A percentile compares a stretch with the other conserved stretches of the same genome.
phyloP scores from a whole-genome alignment of 2,797 vertebrate species.

The Champsocephalus gunnari region DNA sequence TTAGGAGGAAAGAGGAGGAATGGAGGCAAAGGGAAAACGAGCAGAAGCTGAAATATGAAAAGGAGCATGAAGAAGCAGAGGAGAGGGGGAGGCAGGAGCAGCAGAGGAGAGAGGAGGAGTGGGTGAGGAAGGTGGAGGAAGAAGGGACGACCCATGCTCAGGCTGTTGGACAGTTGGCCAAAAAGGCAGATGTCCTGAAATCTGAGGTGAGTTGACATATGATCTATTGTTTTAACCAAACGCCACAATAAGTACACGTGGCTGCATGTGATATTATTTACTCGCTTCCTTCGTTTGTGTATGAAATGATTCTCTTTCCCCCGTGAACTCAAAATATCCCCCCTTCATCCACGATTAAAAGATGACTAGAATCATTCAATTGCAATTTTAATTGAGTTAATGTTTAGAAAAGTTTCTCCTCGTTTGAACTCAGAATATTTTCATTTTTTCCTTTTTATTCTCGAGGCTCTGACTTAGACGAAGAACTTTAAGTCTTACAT shows the following conservation, averaged over 20 bases:
- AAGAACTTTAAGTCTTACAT: neutral
- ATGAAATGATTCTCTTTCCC: slow-evolving; percentile 3
- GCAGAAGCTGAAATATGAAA: slow-evolving; percentile 30
- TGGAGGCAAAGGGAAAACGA: slow-evolving; percentile 37
- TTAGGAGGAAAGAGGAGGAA: slow-evolving; percentile 36
- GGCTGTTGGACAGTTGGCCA: slow-evolving; percentile 30
- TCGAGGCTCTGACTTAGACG: neutral
- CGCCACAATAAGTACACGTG: slow-evolving; percentile 8
- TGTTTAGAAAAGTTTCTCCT: neutral
- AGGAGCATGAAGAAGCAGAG: slow-evolving; percentile 27
- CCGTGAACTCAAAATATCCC: slow-evolving; percentile 20
- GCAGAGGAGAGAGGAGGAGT: slow-evolving; percentile 35
- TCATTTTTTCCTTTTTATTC: slow-evolving; percentile 3
- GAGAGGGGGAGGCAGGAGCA: slow-evolving; percentile 35
- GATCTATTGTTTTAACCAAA: slow-evolving; percentile 12
- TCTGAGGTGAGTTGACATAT: slow-evolving; percentile 46
- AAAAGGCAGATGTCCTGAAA: slow-evolving; percentile 37
- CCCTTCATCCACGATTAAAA: slow-evolving; percentile 17
- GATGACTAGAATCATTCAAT: neutral
- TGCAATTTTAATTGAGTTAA: neutral
- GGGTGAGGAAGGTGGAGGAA: slow-evolving; percentile 29
- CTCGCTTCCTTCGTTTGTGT: neutral
- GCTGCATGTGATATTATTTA: slow-evolving; percentile 5
- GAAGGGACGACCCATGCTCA: slow-evolving; percentile 32
- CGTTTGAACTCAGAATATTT: slow-evolving; percentile 16